Conservation (phyloP, 2,113 vertebrate genomes). For the Pterocles orientalis region DNA sequence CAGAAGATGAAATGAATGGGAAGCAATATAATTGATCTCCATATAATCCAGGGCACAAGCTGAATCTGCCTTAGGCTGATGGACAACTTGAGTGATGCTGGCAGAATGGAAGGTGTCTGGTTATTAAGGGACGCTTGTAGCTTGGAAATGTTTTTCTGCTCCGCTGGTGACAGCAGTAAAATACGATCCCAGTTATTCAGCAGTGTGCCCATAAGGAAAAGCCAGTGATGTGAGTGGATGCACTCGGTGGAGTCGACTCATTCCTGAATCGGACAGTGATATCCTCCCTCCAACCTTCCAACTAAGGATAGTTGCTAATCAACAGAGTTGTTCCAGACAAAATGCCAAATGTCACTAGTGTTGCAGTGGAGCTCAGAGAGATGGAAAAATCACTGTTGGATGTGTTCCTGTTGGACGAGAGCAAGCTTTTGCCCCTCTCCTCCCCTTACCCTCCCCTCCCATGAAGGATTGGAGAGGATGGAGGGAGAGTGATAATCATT, state of each 20-base stretch:
- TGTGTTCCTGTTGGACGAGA: slow-evolving; percentile 18
- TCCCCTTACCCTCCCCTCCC: not conserved
- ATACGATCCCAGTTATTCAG: not conserved
- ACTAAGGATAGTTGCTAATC: slow-evolving; percentile 15
- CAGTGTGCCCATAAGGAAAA: not conserved
- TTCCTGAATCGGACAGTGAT: slow-evolving; percentile 5
- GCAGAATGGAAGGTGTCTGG: not conserved
- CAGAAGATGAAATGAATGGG: not conserved
- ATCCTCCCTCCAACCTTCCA: slow-evolving; percentile 18
- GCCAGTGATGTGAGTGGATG: not conserved
- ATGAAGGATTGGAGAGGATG: not conserved
- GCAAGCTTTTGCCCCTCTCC: not conserved
- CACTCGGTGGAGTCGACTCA: not conserved
- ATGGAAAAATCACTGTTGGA: slow-evolving; percentile 26
- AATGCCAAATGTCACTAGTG: slow-evolving; percentile 65
- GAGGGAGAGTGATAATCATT: not conserved
- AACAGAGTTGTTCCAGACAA: slow-evolving; percentile 39
- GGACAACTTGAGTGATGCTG: not conserved
- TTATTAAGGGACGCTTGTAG: not conserved
- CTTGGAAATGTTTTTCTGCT: not conserved
- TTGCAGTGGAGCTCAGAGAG: not conserved
- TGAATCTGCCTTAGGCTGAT: not conserved
- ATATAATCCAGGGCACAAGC: not conserved
- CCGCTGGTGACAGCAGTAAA: not conserved
- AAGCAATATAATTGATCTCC: not conserved